phyloP scores from a whole-genome alignment of 2,888 invertebrate genomes.

The Oxycera nigricornis region DNA sequence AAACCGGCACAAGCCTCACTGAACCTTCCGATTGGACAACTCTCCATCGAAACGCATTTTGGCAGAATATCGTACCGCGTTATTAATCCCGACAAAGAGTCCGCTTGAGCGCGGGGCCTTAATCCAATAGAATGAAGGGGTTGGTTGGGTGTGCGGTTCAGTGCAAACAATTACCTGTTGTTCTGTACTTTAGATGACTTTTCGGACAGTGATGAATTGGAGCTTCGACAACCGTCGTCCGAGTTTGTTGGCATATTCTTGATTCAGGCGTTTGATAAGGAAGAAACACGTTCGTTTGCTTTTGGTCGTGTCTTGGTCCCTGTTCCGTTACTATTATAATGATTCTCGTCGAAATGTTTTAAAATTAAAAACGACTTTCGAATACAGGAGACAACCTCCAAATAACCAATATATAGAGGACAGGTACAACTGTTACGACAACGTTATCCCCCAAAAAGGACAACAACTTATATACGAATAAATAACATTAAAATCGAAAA shows the following conservation, averaged over 20 bases:
- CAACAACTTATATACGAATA: conserved; percentile 31
- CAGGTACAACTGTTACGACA: conserved; percentile 30
- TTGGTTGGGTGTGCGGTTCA: too few species aligned
- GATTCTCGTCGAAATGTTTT: too few species aligned
- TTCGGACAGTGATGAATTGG: conserved; percentile 33
- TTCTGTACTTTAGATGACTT: conserved; percentile 37
- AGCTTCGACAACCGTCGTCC: conserved; percentile 35
- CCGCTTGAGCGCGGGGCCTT: too few species aligned
- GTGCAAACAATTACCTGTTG: conserved; percentile 33
- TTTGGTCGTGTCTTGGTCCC: conserved; percentile 10
- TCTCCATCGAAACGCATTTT: too few species aligned
- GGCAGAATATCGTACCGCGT: too few species aligned
- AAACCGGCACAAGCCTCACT: too few species aligned
- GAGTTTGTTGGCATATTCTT: conserved; percentile 38
- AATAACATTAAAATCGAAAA: conserved; percentile 32
- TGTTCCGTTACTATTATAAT: background rate
- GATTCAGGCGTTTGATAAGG: conserved; percentile 1
- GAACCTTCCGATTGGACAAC: too few species aligned
- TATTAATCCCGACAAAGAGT: too few species aligned
- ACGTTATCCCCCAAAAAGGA: conserved; percentile 32
- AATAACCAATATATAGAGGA: conserved; percentile 10
- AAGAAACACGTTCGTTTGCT: conserved; percentile 5
- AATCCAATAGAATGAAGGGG: too few species aligned
- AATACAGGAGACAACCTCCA: conserved; percentile 17
- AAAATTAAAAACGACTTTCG: conserved; percentile 7